Evolutionary conservation across 2,888 invertebrate species (phyloP), one percentile per base, ranked within the genome.

Genomic region (Andricus quercusramuli): DNA sequence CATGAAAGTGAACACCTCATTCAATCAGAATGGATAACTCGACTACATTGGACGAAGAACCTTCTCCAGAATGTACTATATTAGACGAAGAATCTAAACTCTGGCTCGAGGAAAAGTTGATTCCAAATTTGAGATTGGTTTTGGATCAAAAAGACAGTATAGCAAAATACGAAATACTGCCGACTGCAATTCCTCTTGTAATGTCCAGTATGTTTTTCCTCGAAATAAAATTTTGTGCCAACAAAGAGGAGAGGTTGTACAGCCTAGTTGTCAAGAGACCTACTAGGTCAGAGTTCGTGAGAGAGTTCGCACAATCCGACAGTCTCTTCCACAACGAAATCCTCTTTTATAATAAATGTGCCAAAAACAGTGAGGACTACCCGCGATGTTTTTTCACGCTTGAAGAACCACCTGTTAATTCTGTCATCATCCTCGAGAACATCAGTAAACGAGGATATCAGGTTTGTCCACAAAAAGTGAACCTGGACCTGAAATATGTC

Each of bases 311-410:
- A 11, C 13, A 32, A 13, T 29, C 77, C 47, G 22, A 37, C 0
- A 22, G 47, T 22, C 56, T 80, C 62, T 92, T 91, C 41, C 83
- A 87, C 80, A 92, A 92, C 70, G 91, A 92, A 82, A 90, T 91
- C 17, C 64, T 90, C 1, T 92, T 92, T 65, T 92, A 92, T 78
- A 79, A 83, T 0, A 83, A 68, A 22, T 87, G 86, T 32, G 82
- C 83, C 0, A n/a, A 47, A n/a, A 74, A 56, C 4, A 56, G 74
- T 32, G 32, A 56, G 13, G 56, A 74, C 13, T 25, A 79, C 1
- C 85, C 90, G 0, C 79, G 67, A 4, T 87, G 85, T 64, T 82
- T 87, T 32, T 83, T 85, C 44, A 11, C 80, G 0, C 59, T 81
- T 0, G 83, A 87, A 1, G 83, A 83, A 2, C 37, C 84, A n/a